Evolutionary conservation across 2,797 vertebrate genomes (phyloP).

Genomic region (Oceanodroma leucorhoa): DNA sequence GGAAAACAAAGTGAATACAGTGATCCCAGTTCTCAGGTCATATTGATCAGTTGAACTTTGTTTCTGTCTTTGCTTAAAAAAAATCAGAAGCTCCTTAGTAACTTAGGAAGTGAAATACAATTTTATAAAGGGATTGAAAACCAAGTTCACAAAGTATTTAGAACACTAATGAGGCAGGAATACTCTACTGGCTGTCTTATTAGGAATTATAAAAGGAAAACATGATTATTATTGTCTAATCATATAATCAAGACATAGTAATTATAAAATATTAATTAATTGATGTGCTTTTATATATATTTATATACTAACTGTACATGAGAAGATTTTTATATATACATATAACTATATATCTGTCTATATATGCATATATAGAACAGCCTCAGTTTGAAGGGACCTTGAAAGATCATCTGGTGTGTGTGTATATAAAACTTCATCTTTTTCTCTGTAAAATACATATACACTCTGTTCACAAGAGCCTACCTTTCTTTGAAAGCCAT

Average conservation of each 20-base stretch:
- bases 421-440: background rate
- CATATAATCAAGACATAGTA: background rate
- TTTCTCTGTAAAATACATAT: background rate
- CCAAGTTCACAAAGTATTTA: background rate
- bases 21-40: background rate
- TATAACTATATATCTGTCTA: background rate
- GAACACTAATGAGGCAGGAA: background rate
- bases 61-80: background rate
- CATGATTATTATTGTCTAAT: background rate
- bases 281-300: background rate
- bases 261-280: background rate
- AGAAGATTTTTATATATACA: background rate
- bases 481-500: background rate
- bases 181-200: background rate
- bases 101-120: background rate
- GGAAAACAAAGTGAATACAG: background rate
- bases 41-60: background rate
- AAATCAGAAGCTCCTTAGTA: background rate
- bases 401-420: background rate
- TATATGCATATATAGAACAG: background rate
- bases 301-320: background rate
- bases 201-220: background rate
- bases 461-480: background rate
- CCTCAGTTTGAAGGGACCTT: background rate
- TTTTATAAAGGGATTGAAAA: background rate